Evolutionary conservation across 1,140 invertebrate genomes (phyloP).

Genomic region (Gryon sp.): DNA sequence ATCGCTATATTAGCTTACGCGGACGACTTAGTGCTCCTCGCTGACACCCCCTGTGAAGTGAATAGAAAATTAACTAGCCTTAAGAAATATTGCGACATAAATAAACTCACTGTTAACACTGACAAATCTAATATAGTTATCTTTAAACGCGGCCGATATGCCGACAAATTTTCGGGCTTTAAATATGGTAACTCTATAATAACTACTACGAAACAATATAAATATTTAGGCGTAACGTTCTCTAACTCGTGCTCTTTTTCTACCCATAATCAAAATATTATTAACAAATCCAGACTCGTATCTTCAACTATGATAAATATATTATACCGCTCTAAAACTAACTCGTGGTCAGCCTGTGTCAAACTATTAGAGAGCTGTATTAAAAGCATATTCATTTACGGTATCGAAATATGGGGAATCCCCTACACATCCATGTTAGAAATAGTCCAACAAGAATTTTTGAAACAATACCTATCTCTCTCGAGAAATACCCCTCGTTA

Average conservation of each 20-base stretch:
- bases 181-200: neutral
- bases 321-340: too few relatives aligned
- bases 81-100: too few relatives aligned
- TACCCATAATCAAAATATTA: neutral
- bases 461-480: slow-evolving; percentile 1
- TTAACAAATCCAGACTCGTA: neutral
- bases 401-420: slow-evolving; percentile 1
- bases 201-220: neutral
- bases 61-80: too few relatives aligned
- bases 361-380: neutral
- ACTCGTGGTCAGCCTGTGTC: neutral
- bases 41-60: too few relatives aligned
- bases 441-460: slow-evolving; percentile 3
- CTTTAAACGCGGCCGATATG: too few relatives aligned
- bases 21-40: too few relatives aligned
- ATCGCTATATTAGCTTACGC: too few relatives aligned
- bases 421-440: neutral
- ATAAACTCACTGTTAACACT: too few relatives aligned
- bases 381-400: slow-evolving; percentile 7
- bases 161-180: too few relatives aligned
- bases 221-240: neutral
- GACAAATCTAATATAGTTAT: too few relatives aligned
- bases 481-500: slow-evolving; percentile 3
- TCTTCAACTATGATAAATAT: too few relatives aligned
- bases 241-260: neutral